These are phyloP conservation scores for Drosophila auraria DNA, from an alignment of 1,140 invertebrate species.

Conservation along the genomic window DNA sequence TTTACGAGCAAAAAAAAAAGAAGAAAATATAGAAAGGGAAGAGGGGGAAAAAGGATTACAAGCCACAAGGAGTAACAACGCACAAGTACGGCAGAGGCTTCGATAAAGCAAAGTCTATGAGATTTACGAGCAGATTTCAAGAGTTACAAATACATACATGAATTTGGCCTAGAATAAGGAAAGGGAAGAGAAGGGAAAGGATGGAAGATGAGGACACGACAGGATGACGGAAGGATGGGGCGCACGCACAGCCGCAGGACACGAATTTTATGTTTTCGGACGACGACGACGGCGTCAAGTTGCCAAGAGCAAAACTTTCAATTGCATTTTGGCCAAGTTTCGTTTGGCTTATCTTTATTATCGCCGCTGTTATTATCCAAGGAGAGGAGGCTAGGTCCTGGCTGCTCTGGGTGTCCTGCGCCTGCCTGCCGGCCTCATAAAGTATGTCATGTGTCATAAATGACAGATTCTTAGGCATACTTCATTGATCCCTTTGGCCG, in stretches of 20 bases:
- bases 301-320: constrained; percentile 70
- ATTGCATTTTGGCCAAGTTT: constrained; percentile 73
- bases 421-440: constrained; percentile 54
- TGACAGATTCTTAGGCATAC: constrained; percentile 83
- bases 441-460: constrained; percentile 83
- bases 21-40: neutral
- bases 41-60: constrained; percentile 62
- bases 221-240: constrained; percentile 16
- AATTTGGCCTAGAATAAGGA: constrained; percentile 26
- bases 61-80: constrained; percentile 57
- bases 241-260: constrained; percentile 50
- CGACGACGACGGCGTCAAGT: constrained; percentile 43
- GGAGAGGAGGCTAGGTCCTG: constrained; percentile 9
- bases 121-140: constrained; percentile 76
- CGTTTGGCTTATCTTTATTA: constrained; percentile 76
- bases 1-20: constrained; percentile 39
- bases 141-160: constrained; percentile 68
- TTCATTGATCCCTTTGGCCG: constrained; percentile 80
- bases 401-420: neutral
- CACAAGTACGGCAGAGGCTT: constrained; percentile 35
- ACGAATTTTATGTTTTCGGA: constrained; percentile 44
- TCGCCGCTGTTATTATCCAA: constrained; percentile 69
- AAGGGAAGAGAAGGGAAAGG: neutral
- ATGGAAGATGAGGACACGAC: neutral
- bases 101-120: constrained; percentile 71